Evolutionary conservation across 2,113 vertebrate genomes (phyloP).

Genomic region (Hippocampus zosterae): DNA sequence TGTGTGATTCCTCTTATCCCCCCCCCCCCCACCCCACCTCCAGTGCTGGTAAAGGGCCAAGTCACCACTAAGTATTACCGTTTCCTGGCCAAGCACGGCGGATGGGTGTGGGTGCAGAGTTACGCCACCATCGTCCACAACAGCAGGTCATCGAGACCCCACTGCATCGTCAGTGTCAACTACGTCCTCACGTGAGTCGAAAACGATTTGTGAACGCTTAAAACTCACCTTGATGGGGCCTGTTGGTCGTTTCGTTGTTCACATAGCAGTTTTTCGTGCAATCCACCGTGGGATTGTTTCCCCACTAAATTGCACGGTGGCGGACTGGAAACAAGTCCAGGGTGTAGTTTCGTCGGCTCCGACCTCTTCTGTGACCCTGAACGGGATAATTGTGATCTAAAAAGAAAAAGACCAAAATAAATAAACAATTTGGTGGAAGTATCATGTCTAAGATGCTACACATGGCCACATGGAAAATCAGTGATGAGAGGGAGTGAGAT

Average conservation of each 20-base stretch:
- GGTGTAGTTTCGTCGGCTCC: neutral
- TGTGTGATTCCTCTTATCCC: constrained; percentile 27
- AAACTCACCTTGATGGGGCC: neutral
- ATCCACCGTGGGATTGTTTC: neutral
- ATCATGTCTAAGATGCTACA: no score
- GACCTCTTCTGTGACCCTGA: neutral
- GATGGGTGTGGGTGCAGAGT: constrained; percentile 99
- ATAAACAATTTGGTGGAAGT: no score
- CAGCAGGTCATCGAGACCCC: constrained; percentile 93
- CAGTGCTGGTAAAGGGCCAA: constrained; percentile 97
- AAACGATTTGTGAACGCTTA: neutral
- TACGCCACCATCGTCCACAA: constrained; percentile 98
- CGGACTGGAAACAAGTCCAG: neutral
- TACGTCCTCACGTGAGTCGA: constrained; percentile 96
- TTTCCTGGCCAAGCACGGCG: constrained; percentile 92
- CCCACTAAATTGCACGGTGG: neutral
- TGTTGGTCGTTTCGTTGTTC: neutral
- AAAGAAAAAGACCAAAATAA: no score
- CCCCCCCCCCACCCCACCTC: neutral
- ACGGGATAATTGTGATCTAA: no score
- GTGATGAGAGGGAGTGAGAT: no score
- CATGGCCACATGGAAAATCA: no score
- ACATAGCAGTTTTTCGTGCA: neutral
- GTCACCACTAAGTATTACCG: constrained; percentile 98
- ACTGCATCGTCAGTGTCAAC: constrained; percentile 98